phyloP scores from a whole-genome alignment of 2,113 vertebrate genomes.

The Tychaedon coryphoeus region DNA sequence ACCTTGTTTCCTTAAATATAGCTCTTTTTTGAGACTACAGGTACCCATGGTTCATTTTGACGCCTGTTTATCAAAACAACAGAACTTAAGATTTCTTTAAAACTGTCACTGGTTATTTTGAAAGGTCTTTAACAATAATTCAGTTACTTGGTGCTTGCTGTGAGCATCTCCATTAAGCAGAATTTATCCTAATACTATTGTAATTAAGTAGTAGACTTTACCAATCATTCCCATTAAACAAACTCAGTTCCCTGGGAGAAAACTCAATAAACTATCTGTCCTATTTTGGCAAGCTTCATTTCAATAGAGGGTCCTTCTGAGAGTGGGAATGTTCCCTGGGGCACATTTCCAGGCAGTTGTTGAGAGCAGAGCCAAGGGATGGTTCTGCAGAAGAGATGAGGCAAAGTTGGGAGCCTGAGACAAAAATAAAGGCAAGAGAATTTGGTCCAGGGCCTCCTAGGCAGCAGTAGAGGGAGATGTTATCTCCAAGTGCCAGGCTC shows the following conservation, averaged over 20 bases:
- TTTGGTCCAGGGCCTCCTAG: neutral
- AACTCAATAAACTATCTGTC: neutral
- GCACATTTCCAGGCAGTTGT: neutral
- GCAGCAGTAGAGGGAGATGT: neutral
- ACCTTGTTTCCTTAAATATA: neutral
- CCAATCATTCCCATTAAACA: neutral
- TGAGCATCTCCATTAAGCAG: neutral
- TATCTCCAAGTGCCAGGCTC: neutral
- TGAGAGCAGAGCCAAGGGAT: neutral
- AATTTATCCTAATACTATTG: neutral
- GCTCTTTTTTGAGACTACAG: neutral
- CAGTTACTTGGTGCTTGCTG: neutral
- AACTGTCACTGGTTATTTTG: neutral
- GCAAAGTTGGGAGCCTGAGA: neutral
- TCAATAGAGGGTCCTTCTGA: neutral
- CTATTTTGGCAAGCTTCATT: constrained; percentile 7
- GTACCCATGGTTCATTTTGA: neutral
- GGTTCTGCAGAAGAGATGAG: neutral
- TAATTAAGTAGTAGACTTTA: constrained; percentile 17
- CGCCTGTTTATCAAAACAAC: neutral
- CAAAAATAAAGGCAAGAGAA: neutral
- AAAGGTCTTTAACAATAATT: neutral
- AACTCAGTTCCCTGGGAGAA: neutral
- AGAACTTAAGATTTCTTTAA: neutral
- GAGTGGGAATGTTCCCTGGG: neutral